phyloP scores from a whole-genome alignment of 2,797 vertebrate species.

The Chelonia mydas region DNA sequence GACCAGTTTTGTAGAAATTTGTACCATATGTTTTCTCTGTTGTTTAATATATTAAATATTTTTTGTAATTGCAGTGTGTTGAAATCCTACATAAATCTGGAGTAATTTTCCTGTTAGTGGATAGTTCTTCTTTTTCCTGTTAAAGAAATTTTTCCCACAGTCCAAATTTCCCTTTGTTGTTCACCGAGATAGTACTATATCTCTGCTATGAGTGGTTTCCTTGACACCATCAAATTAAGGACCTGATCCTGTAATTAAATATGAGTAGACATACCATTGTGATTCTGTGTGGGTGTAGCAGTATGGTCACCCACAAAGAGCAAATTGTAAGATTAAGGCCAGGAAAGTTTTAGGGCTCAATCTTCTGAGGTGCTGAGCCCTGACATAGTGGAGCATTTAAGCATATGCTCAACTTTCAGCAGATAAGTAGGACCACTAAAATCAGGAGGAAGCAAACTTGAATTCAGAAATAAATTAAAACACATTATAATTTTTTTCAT shows the following conservation, averaged over 20 bases:
- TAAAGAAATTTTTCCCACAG: neutral
- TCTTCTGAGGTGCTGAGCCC: neutral
- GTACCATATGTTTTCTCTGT: neutral
- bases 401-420: neutral
- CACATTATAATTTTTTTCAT: neutral
- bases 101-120: neutral
- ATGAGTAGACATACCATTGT: neutral
- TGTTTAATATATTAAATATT: neutral
- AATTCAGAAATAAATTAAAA: neutral
- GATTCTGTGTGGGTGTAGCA: neutral
- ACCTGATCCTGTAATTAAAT: neutral
- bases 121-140: neutral
- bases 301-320: neutral
- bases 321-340: neutral
- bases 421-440: neutral
- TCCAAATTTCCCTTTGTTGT: neutral
- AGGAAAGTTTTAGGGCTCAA: neutral
- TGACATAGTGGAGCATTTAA: neutral
- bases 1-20: neutral
- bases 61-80: neutral
- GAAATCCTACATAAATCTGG: neutral
- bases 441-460: neutral
- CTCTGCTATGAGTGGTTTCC: neutral
- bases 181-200: neutral
- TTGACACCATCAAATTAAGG: neutral